These are phyloP conservation scores for Coregonus clupeaformis DNA, from an alignment of 2,113 vertebrate species.

Conservation along the genomic window DNA sequence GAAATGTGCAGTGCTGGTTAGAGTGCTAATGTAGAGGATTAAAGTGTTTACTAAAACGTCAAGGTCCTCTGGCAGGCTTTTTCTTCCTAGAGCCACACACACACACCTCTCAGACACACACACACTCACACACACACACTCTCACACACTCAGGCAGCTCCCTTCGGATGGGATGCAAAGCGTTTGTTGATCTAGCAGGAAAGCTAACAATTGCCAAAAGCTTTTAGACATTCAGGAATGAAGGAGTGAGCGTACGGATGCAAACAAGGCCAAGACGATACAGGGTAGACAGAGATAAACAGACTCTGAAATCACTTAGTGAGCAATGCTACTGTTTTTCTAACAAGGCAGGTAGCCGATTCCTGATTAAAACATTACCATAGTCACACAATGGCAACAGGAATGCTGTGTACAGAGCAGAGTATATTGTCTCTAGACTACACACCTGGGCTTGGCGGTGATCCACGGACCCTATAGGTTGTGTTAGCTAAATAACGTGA, in stretches of 20 bases:
- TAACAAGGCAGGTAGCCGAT: constrained; percentile 15
- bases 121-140: no score
- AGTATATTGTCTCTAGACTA: background rate
- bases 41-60: constrained; percentile 70
- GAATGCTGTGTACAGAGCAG: background rate
- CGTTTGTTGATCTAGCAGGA: constrained; percentile 49
- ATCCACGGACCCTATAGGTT: background rate
- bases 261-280: constrained; percentile 51
- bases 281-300: constrained; percentile 45
- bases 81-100: constrained; percentile 45
- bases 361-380: constrained; percentile 27
- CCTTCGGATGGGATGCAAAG: constrained; percentile 7
- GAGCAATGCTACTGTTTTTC: constrained; percentile 24
- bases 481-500: background rate
- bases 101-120: no score
- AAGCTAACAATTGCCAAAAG: constrained; percentile 55
- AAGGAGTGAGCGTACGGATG: constrained; percentile 30
- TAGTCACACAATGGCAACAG: constrained; percentile 6
- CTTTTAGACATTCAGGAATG: constrained; percentile 33
- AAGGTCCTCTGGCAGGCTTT: constrained; percentile 55
- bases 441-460: background rate
- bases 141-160: no score
- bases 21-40: constrained; percentile 64
- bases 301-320: constrained; percentile 38
- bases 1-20: constrained; percentile 53